phyloP scores from a whole-genome alignment of 1,140 invertebrate genomes.

The Acromyrmex charruanus region DNA sequence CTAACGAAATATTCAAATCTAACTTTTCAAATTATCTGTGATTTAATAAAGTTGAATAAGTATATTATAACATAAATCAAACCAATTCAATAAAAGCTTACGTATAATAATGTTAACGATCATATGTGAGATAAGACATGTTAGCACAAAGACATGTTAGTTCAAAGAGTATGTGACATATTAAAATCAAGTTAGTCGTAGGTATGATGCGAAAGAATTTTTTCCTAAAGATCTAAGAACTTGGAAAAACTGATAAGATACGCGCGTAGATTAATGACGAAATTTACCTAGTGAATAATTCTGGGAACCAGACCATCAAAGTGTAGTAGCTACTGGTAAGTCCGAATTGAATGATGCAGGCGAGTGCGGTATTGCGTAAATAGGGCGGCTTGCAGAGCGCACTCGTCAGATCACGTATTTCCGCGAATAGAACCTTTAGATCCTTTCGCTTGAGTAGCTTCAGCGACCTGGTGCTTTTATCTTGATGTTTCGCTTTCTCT shows the following conservation, averaged over 20 bases:
- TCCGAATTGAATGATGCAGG: constrained; percentile 91
- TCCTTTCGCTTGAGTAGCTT: constrained; percentile 89
- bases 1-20: no score
- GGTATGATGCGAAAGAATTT: no score
- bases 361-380: constrained; percentile 90
- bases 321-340: constrained; percentile 93
- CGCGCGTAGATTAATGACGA: not conserved
- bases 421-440: constrained; percentile 88
- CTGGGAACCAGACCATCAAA: constrained; percentile 94
- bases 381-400: constrained; percentile 90
- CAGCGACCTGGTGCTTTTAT: constrained; percentile 84
- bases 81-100: no score
- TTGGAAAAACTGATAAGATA: not conserved
- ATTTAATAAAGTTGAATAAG: no score
- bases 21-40: no score
- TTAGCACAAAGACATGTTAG: no score
- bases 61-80: no score
- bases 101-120: no score
- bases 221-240: no score
- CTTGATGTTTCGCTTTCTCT: constrained; percentile 87
- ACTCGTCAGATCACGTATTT: constrained; percentile 90
- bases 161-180: no score
- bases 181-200: no score
- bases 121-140: no score
- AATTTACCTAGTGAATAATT: constrained; percentile 88